These are phyloP conservation scores for Hyposmocoma kahamanoa DNA, from an alignment of 1,140 invertebrate species.

Conservation along the genomic window DNA sequence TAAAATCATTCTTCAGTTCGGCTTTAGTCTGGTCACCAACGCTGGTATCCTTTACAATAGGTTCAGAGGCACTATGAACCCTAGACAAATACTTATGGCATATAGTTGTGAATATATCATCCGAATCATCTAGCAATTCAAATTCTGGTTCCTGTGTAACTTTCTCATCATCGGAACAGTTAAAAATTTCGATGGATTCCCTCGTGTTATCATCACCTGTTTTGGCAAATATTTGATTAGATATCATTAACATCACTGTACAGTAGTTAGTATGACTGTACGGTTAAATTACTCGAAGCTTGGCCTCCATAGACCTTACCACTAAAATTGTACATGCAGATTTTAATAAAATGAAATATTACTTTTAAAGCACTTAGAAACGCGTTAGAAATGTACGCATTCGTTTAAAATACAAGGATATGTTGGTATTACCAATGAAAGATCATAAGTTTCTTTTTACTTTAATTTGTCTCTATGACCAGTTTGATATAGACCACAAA, in stretches of 20 bases:
- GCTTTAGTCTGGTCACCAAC: constrained; percentile 41
- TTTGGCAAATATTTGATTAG: constrained; percentile 59
- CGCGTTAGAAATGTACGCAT: no score
- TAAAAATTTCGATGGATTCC: constrained; percentile 49
- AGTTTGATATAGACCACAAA: background rate
- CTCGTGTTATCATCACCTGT: constrained; percentile 58
- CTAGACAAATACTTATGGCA: constrained; percentile 56
- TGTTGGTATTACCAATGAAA: no score
- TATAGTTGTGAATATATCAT: constrained; percentile 61
- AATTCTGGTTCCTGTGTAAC: constrained; percentile 27
- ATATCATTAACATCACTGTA: constrained; percentile 27
- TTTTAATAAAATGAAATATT: background rate
- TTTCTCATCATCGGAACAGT: constrained; percentile 42
- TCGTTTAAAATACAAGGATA: no score
- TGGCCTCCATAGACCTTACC: constrained; percentile 1
- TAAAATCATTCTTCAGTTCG: constrained; percentile 17
- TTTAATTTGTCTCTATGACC: no score
- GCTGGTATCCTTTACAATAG: constrained; percentile 30
- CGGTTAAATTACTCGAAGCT: constrained; percentile 38
- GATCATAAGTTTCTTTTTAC: no score
- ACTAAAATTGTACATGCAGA: background rate
- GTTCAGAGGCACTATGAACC: constrained; percentile 53
- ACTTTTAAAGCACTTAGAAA: no score
- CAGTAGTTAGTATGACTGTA: constrained; percentile 32
- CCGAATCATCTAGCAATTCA: constrained; percentile 46